Evolutionary conservation across 2,113 vertebrate genomes (phyloP).

Genomic region (Pituophis catenifer): DNA sequence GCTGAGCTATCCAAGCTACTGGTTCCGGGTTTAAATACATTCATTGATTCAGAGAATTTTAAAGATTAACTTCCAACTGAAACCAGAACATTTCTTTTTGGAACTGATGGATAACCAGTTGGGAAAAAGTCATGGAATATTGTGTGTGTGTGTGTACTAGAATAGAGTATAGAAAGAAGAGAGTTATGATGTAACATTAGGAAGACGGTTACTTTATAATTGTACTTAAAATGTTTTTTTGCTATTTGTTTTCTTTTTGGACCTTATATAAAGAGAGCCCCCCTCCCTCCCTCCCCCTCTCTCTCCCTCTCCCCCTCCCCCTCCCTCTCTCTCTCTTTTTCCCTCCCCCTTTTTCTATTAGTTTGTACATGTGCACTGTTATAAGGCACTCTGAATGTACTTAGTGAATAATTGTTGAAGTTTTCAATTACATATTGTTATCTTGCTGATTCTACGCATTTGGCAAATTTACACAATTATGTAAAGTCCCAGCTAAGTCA

Average conservation of each 20-base stretch:
- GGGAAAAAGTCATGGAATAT: too few relatives aligned
- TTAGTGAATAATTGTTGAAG: not conserved
- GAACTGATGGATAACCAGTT: too few relatives aligned
- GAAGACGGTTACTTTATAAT: not conserved
- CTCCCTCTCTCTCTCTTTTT: fast-evolving
- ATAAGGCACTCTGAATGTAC: not conserved
- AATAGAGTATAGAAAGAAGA: not conserved
- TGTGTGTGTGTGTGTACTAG: not conserved
- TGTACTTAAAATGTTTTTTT: not conserved
- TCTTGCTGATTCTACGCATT: not conserved
- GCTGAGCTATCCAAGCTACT: too few relatives aligned
- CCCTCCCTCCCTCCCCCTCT: not conserved
- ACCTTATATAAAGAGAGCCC: not conserved
- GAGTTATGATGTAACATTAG: not conserved
- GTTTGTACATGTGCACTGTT: not conserved
- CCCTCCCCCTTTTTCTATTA: not conserved
- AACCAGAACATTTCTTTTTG: not conserved
- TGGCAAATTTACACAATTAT: not conserved
- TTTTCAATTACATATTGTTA: not conserved
- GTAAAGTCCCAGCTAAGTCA: not conserved
- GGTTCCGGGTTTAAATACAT: not conserved
- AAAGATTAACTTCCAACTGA: not conserved
- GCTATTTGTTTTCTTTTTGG: not conserved
- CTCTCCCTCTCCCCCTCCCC: not conserved
- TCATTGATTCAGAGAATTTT: not conserved